Base-by-base conservation (phyloP, 2,113 vertebrate genomes). In the Channa argus region DNA sequence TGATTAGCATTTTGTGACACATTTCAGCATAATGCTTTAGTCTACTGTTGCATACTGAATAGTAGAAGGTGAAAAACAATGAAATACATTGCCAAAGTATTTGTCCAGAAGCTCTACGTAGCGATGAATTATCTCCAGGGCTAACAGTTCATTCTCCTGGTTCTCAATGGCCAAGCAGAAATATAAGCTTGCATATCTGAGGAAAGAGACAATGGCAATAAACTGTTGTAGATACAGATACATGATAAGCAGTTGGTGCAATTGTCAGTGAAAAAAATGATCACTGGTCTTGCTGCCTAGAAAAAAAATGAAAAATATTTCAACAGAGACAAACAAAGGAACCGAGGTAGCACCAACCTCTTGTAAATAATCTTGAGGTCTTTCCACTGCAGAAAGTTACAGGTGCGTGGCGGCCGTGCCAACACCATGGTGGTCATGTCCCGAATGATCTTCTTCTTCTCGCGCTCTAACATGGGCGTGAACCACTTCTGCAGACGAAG, bases 361-460 rank as follows among this genome's bases (percentile, higher is more conserved):
- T 99, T 99, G 93, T 98, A 99, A 91, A 99, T 96, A 88, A 99
- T 94, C 92, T 99, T 99, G 63, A 98, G 93, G 82, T 99, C 98
- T 90, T 95, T 97, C 98, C 98, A 99, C 89, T 98, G 95, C 84
- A 99, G 79, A 91, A 99, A 99, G 86, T 98, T 99, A 85, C 97
- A 96, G 39, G 93, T 95, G 87, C 95, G 96, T 12, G 97, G 96
- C 84, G 95, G 94, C 67, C 97, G 95, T 80, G 95, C 91, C 79
- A 99, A 92, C 90, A 99, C 89, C 85, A 97, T 93, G 80, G 96
- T 92, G 73, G 97, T 94, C 91, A 99, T 96, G 86, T 99, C 97
- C 82, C 97, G 94, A 65, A 95, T 93, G 83, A 98, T 96, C 94
- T 96, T 99, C 86, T 97, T 99, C 90, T 95, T 96, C 73, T 99